phyloP scores from a whole-genome alignment of 2,888 invertebrate species.

The Hofmannophila pseudospretella region DNA sequence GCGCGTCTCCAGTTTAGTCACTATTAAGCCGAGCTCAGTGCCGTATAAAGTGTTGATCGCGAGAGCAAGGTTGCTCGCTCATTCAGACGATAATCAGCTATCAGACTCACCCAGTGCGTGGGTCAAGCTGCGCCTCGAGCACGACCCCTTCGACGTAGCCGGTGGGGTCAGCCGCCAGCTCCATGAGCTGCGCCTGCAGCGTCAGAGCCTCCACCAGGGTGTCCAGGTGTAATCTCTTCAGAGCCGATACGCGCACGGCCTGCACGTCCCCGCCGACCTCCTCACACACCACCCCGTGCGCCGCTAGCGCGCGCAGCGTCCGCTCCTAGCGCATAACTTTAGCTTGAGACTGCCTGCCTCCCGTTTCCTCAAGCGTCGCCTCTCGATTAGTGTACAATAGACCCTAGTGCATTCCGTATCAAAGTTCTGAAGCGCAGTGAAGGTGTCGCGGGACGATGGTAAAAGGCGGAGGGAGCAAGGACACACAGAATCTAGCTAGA shows the following conservation, averaged over 20 bases:
- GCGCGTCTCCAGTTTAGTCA: too few relatives aligned
- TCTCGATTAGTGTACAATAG: background rate
- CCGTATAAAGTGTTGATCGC: too few relatives aligned
- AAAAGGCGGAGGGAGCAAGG: too few relatives aligned
- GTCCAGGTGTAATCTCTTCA: conserved; percentile 87
- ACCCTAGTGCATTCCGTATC: background rate
- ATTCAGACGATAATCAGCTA: too few relatives aligned
- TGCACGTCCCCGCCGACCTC: conserved; percentile 95
- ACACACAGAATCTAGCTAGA: too few relatives aligned
- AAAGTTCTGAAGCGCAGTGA: too few relatives aligned
- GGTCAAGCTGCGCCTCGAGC: conserved; percentile 85
- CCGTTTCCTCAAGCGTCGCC: too few relatives aligned
- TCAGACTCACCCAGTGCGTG: conserved; percentile 46
- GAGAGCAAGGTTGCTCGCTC: too few relatives aligned
- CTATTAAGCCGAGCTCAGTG: too few relatives aligned
- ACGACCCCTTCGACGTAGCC: conserved; percentile 94
- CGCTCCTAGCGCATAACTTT: too few relatives aligned
- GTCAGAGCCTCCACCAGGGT: conserved; percentile 89
- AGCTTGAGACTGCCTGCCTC: background rate
- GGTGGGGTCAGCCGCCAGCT: conserved; percentile 88
- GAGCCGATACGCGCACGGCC: conserved; percentile 93
- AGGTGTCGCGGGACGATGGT: too few relatives aligned
- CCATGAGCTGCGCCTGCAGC: conserved; percentile 91
- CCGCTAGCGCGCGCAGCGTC: conserved; percentile 85
- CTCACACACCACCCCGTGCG: conserved; percentile 90